A percentile compares a stretch with the other conserved stretches of the same genome.
These are phyloP conservation scores for Enteromius anoplus DNA, from an alignment of 2,797 vertebrate species.

Conservation along the genomic window DNA sequence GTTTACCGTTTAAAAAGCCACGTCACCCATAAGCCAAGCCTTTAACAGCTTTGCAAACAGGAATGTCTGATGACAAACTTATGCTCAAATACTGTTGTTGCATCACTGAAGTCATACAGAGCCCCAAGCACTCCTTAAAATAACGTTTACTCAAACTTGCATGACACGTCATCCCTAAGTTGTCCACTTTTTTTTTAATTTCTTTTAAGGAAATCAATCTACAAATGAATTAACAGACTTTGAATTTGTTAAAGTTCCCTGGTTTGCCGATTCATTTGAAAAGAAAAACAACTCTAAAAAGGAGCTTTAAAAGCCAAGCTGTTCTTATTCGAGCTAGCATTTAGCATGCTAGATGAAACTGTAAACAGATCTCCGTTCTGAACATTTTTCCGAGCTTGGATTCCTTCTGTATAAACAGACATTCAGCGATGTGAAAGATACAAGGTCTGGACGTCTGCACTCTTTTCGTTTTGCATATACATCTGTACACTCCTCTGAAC, in stretches of 20 bases:
- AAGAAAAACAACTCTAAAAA: background rate
- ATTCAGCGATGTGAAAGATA: background rate
- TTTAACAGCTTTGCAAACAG: background rate
- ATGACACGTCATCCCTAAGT: no score
- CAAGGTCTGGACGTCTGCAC: background rate
- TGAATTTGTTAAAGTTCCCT: background rate
- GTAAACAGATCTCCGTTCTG: constrained; percentile 35
- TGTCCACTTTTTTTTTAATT: background rate
- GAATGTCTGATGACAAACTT: background rate
- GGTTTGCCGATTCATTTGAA: background rate
- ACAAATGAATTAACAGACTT: background rate
- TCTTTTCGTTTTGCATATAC: background rate
- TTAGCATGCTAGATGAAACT: background rate
- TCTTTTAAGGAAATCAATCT: background rate
- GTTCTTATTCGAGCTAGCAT: background rate
- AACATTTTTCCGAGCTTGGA: background rate
- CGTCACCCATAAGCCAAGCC: background rate
- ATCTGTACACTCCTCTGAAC: background rate
- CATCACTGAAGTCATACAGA: background rate
- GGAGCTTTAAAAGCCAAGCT: constrained; percentile 5
- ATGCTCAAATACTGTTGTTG: background rate
- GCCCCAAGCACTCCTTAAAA: background rate
- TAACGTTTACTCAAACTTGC: background rate
- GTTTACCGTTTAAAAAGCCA: background rate
- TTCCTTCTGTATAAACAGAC: constrained; percentile 20